Evolutionary conservation across 2,797 vertebrate species (phyloP).

Genomic region (Danio albolineatus): DNA sequence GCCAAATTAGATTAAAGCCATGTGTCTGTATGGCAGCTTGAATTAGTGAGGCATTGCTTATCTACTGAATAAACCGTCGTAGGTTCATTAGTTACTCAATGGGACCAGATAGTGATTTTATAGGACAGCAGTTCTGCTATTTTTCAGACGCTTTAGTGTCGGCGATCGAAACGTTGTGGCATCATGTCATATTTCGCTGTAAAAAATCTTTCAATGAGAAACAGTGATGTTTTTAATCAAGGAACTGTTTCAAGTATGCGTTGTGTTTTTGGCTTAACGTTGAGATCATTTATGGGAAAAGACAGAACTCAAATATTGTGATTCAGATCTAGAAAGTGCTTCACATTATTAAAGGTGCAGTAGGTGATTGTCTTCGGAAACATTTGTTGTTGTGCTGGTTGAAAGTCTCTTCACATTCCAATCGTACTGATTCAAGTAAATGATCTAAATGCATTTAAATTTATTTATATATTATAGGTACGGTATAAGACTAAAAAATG

Average conservation of each 20-base stretch:
- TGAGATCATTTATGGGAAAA: constrained; percentile 19
- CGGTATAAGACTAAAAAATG: too few relatives aligned
- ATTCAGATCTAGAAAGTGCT: not conserved
- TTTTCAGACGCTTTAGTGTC: not conserved
- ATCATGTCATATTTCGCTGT: not conserved
- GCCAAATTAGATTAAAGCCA: constrained; percentile 25
- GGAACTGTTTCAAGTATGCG: not conserved
- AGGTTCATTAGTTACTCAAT: constrained; percentile 1
- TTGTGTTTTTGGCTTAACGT: not conserved
- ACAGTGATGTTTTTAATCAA: constrained; percentile 26
- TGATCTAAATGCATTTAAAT: too few relatives aligned
- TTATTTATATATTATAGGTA: too few relatives aligned
- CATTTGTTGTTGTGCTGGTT: too few relatives aligned
- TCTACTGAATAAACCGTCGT: constrained; percentile 13
- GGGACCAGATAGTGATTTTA: not conserved
- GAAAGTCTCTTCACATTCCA: too few relatives aligned
- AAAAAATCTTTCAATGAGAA: not conserved
- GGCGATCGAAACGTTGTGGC: not conserved
- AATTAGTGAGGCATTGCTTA: not conserved
- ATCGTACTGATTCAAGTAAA: too few relatives aligned
- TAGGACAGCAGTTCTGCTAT: not conserved
- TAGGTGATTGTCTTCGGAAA: too few relatives aligned
- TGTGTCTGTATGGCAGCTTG: constrained; percentile 9
- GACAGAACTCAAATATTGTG: not conserved
- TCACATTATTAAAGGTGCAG: not conserved